Base-by-base conservation (phyloP, 2,888 invertebrate genomes). In the Podotricha telesiphe region DNA sequence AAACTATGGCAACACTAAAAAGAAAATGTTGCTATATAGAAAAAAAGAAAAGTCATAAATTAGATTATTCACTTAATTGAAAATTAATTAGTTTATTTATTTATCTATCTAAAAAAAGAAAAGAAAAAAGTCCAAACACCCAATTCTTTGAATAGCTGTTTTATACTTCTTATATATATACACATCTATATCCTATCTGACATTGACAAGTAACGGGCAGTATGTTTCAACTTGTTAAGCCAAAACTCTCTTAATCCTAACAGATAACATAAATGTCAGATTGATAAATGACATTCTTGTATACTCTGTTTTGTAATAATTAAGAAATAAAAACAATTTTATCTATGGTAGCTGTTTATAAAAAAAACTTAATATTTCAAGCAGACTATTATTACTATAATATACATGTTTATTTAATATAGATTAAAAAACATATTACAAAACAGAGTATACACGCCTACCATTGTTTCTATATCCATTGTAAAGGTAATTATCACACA, bases 181-280 rank as follows among this genome's bases (percentile, higher is more conserved):
- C 67, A 61, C 59, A 69, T 55, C 45, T 53, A 59, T 55, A 19
- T 61, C 42, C 40, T 48, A 65, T 50, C 28, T 28, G 28, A 56
- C 19, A 19, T 68, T 34, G 68, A 68, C 70, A 70, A 70, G 70
- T 70, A 19, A n/a, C 48, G 55, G 70, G 68, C 70, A 70, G 64
- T 70, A 65, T 37, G 51, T 51, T 22, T 59, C 3, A 22, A 50
- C 34, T 37, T n/a, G 13, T 62, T 28, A 62, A 48, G 62, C 62
- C 62, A 50, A 50, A 62, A 50, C 4, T 47, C 3, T 10, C 50
- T 62, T 50, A 59, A 28, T 17, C 5, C 59, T 59, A 59, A 45
- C 8, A 28, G 42, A 45, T 28, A 28, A 19, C 19, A 58, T 59
- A 45, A 45, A 59, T 45, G 45, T 45, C 59, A 45, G 59, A 45